Conservation (phyloP, 2,888 invertebrate genomes). For the Eristalis arbustorum region DNA sequence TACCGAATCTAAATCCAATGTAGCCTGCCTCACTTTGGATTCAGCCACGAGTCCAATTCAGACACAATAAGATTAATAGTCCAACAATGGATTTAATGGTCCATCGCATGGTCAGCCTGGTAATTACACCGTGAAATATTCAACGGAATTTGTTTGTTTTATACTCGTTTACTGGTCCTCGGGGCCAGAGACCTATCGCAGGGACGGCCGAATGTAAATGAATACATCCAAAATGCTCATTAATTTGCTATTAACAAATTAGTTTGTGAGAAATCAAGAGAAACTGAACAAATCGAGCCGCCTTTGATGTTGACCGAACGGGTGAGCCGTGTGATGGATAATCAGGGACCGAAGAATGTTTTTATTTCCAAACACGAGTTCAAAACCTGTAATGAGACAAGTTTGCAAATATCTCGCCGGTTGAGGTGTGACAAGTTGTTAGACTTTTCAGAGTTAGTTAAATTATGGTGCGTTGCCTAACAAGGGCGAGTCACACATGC, state of each 20-base stretch:
- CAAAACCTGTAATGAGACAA: constrained; percentile 33
- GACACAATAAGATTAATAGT: constrained; percentile 61
- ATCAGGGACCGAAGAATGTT: constrained; percentile 42
- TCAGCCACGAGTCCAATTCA: constrained; percentile 7
- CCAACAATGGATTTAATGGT: constrained; percentile 41
- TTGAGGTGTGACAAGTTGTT: constrained; percentile 28
- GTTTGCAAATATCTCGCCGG: background rate
- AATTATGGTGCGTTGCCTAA: background rate
- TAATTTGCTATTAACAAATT: constrained; percentile 70
- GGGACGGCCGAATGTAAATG: constrained; percentile 58
- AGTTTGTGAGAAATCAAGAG: constrained; percentile 59
- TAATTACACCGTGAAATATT: constrained; percentile 68
- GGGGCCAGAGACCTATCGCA: constrained; percentile 33
- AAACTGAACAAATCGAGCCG: constrained; percentile 46
- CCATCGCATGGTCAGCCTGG: constrained; percentile 49
- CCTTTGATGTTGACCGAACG: constrained; percentile 42
- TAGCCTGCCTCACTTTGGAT: background rate
- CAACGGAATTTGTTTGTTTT: constrained; percentile 68
- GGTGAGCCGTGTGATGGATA: constrained; percentile 46
- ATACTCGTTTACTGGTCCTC: constrained; percentile 52
- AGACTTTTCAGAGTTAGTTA: background rate
- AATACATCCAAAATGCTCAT: constrained; percentile 66
- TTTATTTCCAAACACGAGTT: constrained; percentile 21
- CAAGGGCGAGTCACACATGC: background rate
- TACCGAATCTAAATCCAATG: constrained; percentile 43